Base-by-base conservation (phyloP, 2,113 vertebrate species). In the Spermophilus dauricus region DNA sequence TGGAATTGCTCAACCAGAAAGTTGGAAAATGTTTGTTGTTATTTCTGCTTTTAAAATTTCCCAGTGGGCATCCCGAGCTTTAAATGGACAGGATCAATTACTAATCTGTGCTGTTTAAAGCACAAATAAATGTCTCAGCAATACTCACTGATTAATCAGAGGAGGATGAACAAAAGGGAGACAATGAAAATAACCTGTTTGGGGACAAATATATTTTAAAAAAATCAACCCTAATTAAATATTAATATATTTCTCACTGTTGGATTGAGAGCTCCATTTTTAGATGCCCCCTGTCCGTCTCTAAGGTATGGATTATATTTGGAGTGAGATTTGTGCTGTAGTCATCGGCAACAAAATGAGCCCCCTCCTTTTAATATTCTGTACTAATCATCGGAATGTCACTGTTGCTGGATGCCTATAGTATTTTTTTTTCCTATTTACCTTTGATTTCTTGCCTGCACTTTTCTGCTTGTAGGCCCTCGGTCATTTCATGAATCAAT, bases 401-500 rank as follows among this genome's bases (percentile, higher is more conserved):
- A 32, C 22, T 75, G 18, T 14, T 95, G 51, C 14, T 76, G 11
- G 5, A 48, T 56, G 75, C 8, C 32, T 58, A 89, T 28, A 42
- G 72, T 9, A 28, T 22, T 78, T 89, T 76, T 89, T 76, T 32
- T 61, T 91, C 11, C 65, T 84, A 37, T 78, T 89, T 86, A 12
- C 39, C 28, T 85, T 75, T 89, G 92, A 91, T 77, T 81, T 26
- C 37, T 85, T 24, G 58, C 34, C 24, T 96, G 58, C 24, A 10
- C 9, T 48, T 77, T 86, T 67, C 37, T 72, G 34, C 63, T 34
- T n/a, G n/a, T 88, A 82, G 84, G 84, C 7, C 8, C 61, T 42
- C 28, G 65, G 75, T 84, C 4, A 75, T 56, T 91, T 93, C 42
- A 58, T 76, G 42, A 97, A 70, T 92, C 8, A 93, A 51, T 56